A percentile compares a stretch with the other conserved stretches of the same genome.
These are phyloP conservation scores for Noctua comes DNA, from an alignment of 2,888 invertebrate species.

Conservation along the genomic window DNA sequence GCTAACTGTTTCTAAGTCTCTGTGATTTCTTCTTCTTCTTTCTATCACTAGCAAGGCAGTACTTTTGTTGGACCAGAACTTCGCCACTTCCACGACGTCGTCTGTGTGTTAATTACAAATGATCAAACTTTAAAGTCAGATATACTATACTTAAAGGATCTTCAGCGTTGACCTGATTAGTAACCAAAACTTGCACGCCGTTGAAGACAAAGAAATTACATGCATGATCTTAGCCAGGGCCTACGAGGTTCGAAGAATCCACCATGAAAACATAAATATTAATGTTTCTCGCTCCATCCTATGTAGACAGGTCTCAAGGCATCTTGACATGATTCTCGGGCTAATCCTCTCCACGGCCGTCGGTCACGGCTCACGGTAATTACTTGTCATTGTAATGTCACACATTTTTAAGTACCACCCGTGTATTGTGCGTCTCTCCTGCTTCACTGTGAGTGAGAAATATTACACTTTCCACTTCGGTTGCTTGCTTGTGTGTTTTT, in stretches of 20 bases:
- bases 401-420: constrained; percentile 61
- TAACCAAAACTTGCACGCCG: neutral
- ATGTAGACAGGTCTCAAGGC: constrained; percentile 57
- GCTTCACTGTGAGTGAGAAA: constrained; percentile 56
- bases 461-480: constrained; percentile 44
- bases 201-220: constrained; percentile 33
- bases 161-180: neutral
- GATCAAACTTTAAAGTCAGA: neutral
- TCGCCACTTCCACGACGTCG: neutral
- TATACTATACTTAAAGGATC: constrained; percentile 1
- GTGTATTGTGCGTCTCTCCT: constrained; percentile 44
- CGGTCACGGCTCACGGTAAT: constrained; percentile 62
- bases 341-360: constrained; percentile 64
- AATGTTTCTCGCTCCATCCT: constrained; percentile 25
- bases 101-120: neutral
- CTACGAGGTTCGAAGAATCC: constrained; percentile 3
- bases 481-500: constrained; percentile 10
- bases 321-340: constrained; percentile 67
- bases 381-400: constrained; percentile 66
- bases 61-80: neutral
- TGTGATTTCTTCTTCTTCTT: neutral
- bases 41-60: neutral
- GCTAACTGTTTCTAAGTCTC: too few relatives aligned
- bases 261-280: constrained; percentile 39
- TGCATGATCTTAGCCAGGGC: neutral